Evolutionary conservation across 37 sponge, comb jelly and placozoan species (phyloP), one percentile per base, ranked within the genome.

Genomic region (Chondrilla cf. caribensis): DNA sequence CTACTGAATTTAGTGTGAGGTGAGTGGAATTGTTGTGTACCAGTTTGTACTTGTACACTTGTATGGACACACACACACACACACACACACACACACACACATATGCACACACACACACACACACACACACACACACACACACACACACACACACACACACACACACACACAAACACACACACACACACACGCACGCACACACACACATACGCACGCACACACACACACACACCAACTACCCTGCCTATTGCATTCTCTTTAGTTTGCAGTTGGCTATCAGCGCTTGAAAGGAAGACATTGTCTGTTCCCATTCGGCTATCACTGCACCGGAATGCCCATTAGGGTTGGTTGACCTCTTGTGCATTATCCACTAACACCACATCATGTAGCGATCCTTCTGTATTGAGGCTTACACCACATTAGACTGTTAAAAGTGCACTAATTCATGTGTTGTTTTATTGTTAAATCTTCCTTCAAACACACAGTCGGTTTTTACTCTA

Each of bases 261-360:
- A 99, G 95, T 99, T 94, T 94, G 93, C 95, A 18, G 87, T 95
- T 18, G 95, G 99, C 36, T 99, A 99, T 82, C 84, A 99, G 82
- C 76, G 97, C 3, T 79, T 99, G 58, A 99, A 95, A 66, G 99
- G 99, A 32, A 99, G 96, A 67, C 79, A 89, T 28, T 94, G 95
- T 38, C 89, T 99, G n/a, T 99, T 96, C 77, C 99, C 99, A 31
- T 99, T 99, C 90, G 99, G 87, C 75, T 94, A 91, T 60, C 99
- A 99, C 85, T 99, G 99, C 57, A 99, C 99, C 58, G 99, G 99
- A 39, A 99, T 99, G 99, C 99, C 99, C 0, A 99, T 99, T 38
- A 96, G 88, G 88, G 96, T 95, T 14, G 1, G 81, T 43, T 11
- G 8, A 21, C 2, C 33, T n/a, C n/a, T 31, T 37, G 38, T 71